Percentiles rank a stretch among this genome's conserved stretches.
These are phyloP conservation scores for Stenopsyche tienmushanensis DNA, from an alignment of 1,140 invertebrate species.

Conservation along the genomic window DNA sequence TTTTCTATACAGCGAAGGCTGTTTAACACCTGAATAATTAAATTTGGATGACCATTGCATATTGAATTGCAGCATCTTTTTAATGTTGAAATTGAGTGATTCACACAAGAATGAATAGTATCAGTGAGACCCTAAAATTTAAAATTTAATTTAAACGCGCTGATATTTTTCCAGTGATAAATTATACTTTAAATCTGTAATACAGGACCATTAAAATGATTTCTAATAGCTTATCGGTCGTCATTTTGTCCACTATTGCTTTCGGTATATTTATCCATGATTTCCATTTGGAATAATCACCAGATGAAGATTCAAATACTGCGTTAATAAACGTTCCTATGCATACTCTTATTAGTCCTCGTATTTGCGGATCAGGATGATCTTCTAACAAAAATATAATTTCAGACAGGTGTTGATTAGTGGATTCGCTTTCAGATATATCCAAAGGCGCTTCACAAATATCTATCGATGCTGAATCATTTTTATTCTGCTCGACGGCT, in stretches of 20 bases:
- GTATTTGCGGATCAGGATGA: slow-evolving; percentile 81
- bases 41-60: slow-evolving; percentile 60
- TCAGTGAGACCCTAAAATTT: slow-evolving; percentile 65
- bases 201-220: slow-evolving; percentile 60
- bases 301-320: slow-evolving; percentile 61
- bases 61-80: slow-evolving; percentile 61
- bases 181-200: too few species aligned
- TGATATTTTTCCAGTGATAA: slow-evolving; percentile 1
- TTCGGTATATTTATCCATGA: slow-evolving; percentile 46
- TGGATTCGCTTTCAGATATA: slow-evolving; percentile 43
- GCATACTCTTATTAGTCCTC: slow-evolving; percentile 69
- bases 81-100: slow-evolving; percentile 63
- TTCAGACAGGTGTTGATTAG: slow-evolving; percentile 65
- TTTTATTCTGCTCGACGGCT: neutral
- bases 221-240: slow-evolving; percentile 55
- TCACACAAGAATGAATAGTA: slow-evolving; percentile 67
- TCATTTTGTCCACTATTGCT: slow-evolving; percentile 47
- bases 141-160: slow-evolving; percentile 32
- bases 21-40: slow-evolving; percentile 59
- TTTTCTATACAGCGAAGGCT: slow-evolving; percentile 63
- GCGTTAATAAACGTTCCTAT: slow-evolving; percentile 68
- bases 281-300: slow-evolving; percentile 57
- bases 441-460: too few species aligned
- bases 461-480: neutral
- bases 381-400: slow-evolving; percentile 64